Evolutionary conservation across 1,140 invertebrate genomes (phyloP).

Genomic region (Drosophila melanogaster): Release_6_plus_ISO1_MT NC_004354.4:4856001-4856500

Average conservation of each 20-base stretch:
- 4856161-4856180: background rate
- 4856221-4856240: slow-evolving; percentile 3
- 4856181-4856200: background rate
- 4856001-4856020: slow-evolving; percentile 21
- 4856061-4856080: slow-evolving; percentile 79
- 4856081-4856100: slow-evolving; percentile 80
- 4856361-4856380: slow-evolving; percentile 62
- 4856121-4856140: slow-evolving; percentile 44
- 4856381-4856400: slow-evolving; percentile 3
- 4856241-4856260: slow-evolving; percentile 3
- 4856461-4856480: slow-evolving; percentile 32
- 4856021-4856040: slow-evolving; percentile 4
- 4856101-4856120: slow-evolving; percentile 82
- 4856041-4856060: slow-evolving; percentile 27
- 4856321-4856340: slow-evolving; percentile 61
- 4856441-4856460: slow-evolving; percentile 12
- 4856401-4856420: slow-evolving; percentile 53
- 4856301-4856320: slow-evolving; percentile 48
- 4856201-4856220: background rate
- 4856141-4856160: slow-evolving; percentile 46
- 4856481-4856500: slow-evolving; percentile 39
- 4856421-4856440: slow-evolving; percentile 71
- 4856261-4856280: background rate
- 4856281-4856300: background rate
- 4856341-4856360: slow-evolving; percentile 3